Evolutionary conservation across 2,113 vertebrate genomes (phyloP).

Genomic region (Cyanoliseus patagonus): DNA sequence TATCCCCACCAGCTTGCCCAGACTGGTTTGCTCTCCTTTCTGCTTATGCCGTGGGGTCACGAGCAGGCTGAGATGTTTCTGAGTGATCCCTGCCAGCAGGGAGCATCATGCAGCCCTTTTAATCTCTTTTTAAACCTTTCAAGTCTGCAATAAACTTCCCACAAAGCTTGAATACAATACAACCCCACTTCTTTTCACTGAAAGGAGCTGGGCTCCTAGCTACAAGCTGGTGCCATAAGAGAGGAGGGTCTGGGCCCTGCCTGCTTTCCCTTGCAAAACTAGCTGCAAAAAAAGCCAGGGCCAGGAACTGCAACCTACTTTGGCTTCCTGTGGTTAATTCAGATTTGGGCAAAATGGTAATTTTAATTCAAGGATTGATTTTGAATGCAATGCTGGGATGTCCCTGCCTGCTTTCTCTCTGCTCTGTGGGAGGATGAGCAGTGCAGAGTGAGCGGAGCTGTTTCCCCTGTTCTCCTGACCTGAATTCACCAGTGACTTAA

Average conservation of each 20-base stretch:
- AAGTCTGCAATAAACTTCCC: neutral
- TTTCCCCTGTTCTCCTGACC: neutral
- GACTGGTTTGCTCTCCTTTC: neutral
- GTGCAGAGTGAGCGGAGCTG: neutral
- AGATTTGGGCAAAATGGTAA: neutral
- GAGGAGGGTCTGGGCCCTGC: neutral
- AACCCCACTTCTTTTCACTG: neutral
- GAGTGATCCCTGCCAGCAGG: neutral
- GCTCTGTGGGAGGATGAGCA: fast-evolving
- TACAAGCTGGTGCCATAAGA: fast-evolving
- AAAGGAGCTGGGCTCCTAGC: neutral
- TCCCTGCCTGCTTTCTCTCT: neutral
- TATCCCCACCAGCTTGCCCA: neutral
- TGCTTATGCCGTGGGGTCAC: neutral
- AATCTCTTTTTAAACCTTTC: neutral
- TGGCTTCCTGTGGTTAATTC: neutral
- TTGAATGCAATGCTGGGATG: neutral
- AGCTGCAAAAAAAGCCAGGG: neutral
- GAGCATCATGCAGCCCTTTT: neutral
- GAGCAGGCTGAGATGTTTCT: neutral
- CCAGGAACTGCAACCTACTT: neutral
- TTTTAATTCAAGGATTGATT: neutral
- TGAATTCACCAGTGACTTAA: neutral
- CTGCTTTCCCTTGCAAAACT: neutral
- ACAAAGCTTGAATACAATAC: neutral